Conservation (phyloP, 2,113 vertebrate species). For the Myiagra hebetior region DNA sequence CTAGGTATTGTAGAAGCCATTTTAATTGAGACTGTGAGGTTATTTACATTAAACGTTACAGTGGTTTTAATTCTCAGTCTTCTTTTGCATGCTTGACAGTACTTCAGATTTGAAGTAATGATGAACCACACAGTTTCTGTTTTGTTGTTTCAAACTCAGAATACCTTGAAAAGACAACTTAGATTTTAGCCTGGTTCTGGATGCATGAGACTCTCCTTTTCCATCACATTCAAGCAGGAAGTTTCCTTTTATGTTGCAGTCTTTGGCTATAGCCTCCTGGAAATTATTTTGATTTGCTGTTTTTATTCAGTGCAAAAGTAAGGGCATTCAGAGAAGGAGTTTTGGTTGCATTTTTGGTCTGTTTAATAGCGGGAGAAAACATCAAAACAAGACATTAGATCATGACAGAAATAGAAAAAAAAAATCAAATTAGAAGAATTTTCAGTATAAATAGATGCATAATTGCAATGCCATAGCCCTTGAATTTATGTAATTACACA, state of each 20-base stretch:
- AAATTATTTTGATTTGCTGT: background rate
- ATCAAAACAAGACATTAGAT: background rate
- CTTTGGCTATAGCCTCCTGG: background rate
- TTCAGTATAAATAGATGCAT: background rate
- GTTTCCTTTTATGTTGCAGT: background rate
- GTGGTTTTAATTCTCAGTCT: background rate
- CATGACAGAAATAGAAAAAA: background rate
- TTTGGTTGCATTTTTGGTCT: background rate
- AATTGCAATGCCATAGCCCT: background rate
- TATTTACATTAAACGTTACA: background rate
- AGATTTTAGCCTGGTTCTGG: background rate
- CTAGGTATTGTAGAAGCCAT: background rate
- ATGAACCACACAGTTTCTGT: background rate
- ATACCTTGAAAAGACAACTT: background rate
- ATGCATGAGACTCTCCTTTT: background rate
- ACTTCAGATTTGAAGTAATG: background rate
- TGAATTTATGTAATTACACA: constrained; percentile 47
- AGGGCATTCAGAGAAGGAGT: background rate
- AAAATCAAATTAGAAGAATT: background rate
- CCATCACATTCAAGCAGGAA: background rate
- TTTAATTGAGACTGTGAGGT: background rate
- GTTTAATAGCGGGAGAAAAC: background rate
- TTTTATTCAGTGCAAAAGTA: background rate
- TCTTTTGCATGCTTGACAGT: background rate
- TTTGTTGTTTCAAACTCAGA: background rate